phyloP scores from a whole-genome alignment of 2,888 invertebrate species.

The Lasioglossum calceatum region DNA sequence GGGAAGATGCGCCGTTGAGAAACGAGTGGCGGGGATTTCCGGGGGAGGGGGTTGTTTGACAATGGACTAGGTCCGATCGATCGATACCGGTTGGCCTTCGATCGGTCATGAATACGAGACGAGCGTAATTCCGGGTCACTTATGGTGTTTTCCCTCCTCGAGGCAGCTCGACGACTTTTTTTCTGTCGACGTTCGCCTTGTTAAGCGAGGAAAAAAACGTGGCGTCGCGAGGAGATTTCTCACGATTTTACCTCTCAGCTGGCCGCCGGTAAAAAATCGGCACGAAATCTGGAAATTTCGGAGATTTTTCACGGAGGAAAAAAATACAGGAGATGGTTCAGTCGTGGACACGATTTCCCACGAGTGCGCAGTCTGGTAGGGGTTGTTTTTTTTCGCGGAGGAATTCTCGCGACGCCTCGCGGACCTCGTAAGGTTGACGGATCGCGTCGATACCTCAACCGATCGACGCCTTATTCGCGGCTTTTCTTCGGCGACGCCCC shows the following conservation, averaged over 20 bases:
- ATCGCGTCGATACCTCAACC: conserved; percentile 27
- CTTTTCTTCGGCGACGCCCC: conserved; percentile 16
- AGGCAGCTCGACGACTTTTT: conserved; percentile 12
- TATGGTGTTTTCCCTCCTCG: conserved; percentile 58
- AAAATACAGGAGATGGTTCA: neutral
- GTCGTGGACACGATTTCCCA: conserved; percentile 54
- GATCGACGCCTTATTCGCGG: conserved; percentile 30
- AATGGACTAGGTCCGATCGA: conserved; percentile 64
- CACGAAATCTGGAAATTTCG: conserved; percentile 45
- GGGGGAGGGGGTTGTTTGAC: conserved; percentile 31
- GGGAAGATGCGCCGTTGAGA: conserved; percentile 59
- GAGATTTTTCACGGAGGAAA: conserved; percentile 30
- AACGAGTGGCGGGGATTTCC: neutral
- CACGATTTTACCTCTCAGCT: conserved; percentile 70
- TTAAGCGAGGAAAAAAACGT: conserved; percentile 46
- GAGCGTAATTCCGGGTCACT: conserved; percentile 68
- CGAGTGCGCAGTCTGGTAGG: conserved; percentile 29
- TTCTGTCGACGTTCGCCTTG: conserved; percentile 20
- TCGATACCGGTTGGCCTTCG: conserved; percentile 74
- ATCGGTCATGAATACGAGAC: conserved; percentile 76
- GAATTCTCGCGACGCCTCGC: conserved; percentile 21
- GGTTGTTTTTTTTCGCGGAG: conserved; percentile 16
- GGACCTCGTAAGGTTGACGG: conserved; percentile 32
- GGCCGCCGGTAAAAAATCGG: conserved; percentile 56
- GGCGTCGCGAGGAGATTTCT: conserved; percentile 54